Conservation (phyloP, 2,888 invertebrate species). For the Orthosia gracilis region DNA sequence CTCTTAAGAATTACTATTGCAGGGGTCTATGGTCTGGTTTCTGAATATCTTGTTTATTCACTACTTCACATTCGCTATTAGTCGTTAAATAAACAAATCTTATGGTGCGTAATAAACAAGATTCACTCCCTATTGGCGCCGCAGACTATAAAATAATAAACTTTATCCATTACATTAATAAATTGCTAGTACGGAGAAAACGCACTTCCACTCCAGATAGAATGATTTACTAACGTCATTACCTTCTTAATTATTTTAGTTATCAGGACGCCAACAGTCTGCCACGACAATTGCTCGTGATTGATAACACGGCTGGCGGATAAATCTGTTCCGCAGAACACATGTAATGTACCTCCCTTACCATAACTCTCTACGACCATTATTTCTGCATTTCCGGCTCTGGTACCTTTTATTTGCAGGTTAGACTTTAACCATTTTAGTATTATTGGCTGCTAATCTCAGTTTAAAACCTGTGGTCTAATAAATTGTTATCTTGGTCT, state of each 20-base stretch:
- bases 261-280: constrained; percentile 26
- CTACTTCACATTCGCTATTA: constrained; percentile 14
- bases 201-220: not conserved
- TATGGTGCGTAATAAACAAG: constrained; percentile 34
- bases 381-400: constrained; percentile 11
- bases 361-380: constrained; percentile 6
- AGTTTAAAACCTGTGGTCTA: constrained; percentile 19
- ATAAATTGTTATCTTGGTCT: constrained; percentile 24
- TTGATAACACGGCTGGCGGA: constrained; percentile 38
- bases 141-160: constrained; percentile 39
- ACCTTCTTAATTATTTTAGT: constrained; percentile 38
- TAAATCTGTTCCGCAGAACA: constrained; percentile 23
- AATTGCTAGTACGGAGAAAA: constrained; percentile 6
- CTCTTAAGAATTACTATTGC: not conserved
- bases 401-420: constrained; percentile 8
- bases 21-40: not conserved
- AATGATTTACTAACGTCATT: constrained; percentile 22
- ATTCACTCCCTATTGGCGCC: constrained; percentile 23
- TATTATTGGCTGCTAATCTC: constrained; percentile 28
- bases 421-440: not conserved
- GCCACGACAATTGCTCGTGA: constrained; percentile 47
- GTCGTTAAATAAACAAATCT: constrained; percentile 12
- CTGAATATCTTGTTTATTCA: constrained; percentile 10
- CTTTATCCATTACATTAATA: not conserved
- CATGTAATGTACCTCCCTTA: not conserved